Base-by-base conservation (phyloP, 1,140 invertebrate genomes). In the Anadara kagoshimensis region DNA sequence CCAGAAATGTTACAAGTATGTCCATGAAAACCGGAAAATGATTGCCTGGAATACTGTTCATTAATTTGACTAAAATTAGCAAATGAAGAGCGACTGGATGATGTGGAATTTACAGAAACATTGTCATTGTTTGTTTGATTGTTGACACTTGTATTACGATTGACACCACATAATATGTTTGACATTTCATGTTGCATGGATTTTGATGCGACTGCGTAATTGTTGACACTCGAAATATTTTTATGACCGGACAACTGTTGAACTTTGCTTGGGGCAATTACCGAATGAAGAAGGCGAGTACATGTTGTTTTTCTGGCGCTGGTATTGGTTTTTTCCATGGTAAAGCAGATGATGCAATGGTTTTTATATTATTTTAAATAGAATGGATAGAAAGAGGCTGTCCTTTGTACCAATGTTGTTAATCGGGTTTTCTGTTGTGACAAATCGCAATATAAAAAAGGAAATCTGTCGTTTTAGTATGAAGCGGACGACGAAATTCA, bases 241-340 rank as follows among this genome's bases (percentile, higher is more conserved):
- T 58, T 58, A 36, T 58, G 56, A 20, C 56, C 29, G 8, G 56
- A 58, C 5, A 58, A n/a, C 41, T 58, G 56, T 20, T 41, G 29
- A 18, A 18, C 56, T 3, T 26, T 58, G 36, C 26, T 18, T 14
- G 29, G 56, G 41, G 63, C 47, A 53, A 53, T 41, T 49, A 22
- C 18, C 16, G 12, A 18, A 66, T 66, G 63, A 3, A 54, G 43
- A 26, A 66, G 36, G 1, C 53, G 24, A 14, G 63, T 66, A 29
- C 49, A 66, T 41, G 51, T 54, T 8, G 26, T 54, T 66, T 66
- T 54, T 20, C 49, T 12, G 1, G 63, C 49, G 22, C 47, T 53
- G 20, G 26, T 49, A 41, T 66, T 66, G 18, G 63, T 66, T 54
- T 66, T 66, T 41, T 29, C n/a, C n/a, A 24, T 16, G 20, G 63